phyloP scores from a whole-genome alignment of 1,140 invertebrate species.

The Drosophila lacteicornis region DNA sequence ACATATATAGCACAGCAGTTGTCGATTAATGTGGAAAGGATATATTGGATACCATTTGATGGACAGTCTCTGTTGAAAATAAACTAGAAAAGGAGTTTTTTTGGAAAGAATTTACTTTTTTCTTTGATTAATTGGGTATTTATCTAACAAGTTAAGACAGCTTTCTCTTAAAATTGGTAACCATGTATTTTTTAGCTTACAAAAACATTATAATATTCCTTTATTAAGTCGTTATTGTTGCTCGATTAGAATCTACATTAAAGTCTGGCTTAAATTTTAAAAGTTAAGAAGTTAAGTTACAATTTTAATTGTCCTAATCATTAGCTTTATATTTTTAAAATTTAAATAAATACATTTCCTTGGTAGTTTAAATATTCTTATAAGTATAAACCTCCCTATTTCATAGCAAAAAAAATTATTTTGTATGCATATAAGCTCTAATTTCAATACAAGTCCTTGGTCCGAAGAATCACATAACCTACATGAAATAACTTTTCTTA shows the following conservation, averaged over 20 bases:
- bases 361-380: neutral
- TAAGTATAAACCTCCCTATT: too few species aligned
- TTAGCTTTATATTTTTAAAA: too few species aligned
- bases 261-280: neutral
- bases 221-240: too few species aligned
- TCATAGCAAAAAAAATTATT: too few species aligned
- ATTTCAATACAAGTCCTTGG: too few species aligned
- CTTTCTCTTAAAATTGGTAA: too few species aligned
- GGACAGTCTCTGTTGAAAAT: neutral
- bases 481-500: neutral
- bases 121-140: neutral
- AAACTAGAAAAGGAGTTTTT: neutral
- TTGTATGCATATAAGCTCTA: too few species aligned
- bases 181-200: too few species aligned
- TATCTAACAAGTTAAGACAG: too few species aligned
- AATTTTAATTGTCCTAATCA: too few species aligned
- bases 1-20: slow-evolving; percentile 29
- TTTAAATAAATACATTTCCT: neutral
- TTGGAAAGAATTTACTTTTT: neutral
- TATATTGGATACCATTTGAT: slow-evolving; percentile 2
- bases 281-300: neutral
- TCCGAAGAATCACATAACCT: fast-evolving
- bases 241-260: neutral
- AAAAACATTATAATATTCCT: too few species aligned
- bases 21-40: neutral